A percentile compares a stretch with the other conserved stretches of the same genome.
Conservation (phyloP, 2,888 invertebrate species). For the Cheilosia variabilis region DNA sequence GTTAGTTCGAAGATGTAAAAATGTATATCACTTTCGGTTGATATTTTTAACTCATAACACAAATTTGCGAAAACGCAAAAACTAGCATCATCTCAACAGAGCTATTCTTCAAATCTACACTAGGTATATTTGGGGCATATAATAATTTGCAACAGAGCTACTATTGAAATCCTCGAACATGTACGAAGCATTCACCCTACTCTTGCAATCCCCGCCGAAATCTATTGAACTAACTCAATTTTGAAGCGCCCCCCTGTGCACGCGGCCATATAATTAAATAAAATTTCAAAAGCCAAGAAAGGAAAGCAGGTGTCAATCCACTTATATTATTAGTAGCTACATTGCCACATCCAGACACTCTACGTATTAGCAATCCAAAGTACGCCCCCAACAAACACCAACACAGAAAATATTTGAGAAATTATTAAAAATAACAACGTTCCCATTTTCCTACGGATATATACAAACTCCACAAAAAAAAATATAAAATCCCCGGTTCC, state of each 20-base stretch:
- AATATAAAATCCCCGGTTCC: conserved; percentile 25
- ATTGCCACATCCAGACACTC: neutral
- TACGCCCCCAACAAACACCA: neutral
- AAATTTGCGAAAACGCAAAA: no score
- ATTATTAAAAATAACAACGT: conserved; percentile 48
- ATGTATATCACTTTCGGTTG: no score
- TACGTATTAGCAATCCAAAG: conserved; percentile 1
- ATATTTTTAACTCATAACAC: no score
- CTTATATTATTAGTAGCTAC: conserved; percentile 40
- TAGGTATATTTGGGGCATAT: no score
- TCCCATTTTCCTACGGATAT: conserved; percentile 4
- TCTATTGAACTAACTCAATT: conserved; percentile 20
- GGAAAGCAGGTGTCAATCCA: conserved; percentile 38
- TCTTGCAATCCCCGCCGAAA: neutral
- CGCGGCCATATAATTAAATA: conserved; percentile 15
- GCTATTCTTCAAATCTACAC: no score
- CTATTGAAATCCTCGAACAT: neutral
- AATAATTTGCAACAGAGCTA: no score
- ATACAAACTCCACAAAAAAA: neutral
- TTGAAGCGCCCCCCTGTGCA: neutral
- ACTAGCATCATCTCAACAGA: no score
- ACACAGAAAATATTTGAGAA: conserved; percentile 35
- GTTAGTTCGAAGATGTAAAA: no score
- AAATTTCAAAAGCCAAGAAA: conserved; percentile 16
- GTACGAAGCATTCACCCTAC: neutral